A percentile compares a stretch with the other conserved stretches of the same genome.
phyloP scores from a whole-genome alignment of 1,140 invertebrate genomes.

The Cotesia vestalis region DNA sequence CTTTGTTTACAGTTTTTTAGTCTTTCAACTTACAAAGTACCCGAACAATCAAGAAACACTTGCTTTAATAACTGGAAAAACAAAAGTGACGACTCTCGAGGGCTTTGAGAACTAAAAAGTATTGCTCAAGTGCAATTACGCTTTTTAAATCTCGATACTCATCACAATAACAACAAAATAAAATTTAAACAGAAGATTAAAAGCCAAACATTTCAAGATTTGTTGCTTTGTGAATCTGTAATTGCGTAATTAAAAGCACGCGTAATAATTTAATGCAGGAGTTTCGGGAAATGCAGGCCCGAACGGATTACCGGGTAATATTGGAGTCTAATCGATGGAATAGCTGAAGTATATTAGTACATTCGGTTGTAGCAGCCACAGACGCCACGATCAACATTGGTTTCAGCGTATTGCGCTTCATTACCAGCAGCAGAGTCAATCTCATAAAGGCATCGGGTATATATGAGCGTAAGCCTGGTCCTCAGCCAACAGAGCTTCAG shows the following conservation, averaged over 20 bases:
- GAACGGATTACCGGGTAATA: neutral
- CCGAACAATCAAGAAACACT: neutral
- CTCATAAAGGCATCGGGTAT: constrained; percentile 41
- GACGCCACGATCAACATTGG: constrained; percentile 43
- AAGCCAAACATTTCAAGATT: no score
- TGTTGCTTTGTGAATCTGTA: no score
- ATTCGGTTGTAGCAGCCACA: constrained; percentile 16
- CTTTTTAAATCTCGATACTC: no score
- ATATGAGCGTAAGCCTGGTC: constrained; percentile 5
- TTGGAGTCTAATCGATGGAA: constrained; percentile 28
- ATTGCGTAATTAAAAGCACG: no score
- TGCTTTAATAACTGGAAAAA: neutral
- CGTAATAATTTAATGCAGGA: neutral
- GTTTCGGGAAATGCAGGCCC: neutral
- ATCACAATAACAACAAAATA: no score
- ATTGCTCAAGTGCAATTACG: no score
- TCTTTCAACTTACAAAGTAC: neutral
- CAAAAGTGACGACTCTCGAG: no score
- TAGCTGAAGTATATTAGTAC: neutral
- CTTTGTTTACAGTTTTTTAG: neutral
- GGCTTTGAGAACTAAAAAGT: no score
- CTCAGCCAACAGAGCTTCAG: neutral
- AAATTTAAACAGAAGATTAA: no score
- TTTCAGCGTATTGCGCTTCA: constrained; percentile 46
- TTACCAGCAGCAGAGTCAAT: constrained; percentile 51